Conservation (phyloP, 2,797 vertebrate genomes). For the Poecilia wingei region DNA sequence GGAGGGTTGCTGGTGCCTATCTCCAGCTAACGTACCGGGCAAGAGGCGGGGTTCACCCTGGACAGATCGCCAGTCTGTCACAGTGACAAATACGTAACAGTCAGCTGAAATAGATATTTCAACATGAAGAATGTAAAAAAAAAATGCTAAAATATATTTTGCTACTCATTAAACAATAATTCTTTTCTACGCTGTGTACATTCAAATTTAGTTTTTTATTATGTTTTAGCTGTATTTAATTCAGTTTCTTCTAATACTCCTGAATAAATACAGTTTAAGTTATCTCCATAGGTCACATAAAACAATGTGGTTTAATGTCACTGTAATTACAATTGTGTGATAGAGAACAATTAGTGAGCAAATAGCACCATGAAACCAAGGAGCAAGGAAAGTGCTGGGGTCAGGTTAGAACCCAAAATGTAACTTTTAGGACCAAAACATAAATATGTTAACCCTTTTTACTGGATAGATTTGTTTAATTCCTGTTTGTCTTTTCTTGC, state of each 20-base stretch:
- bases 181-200: no score
- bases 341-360: neutral
- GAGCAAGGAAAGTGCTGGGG: neutral
- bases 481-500: neutral
- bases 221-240: neutral
- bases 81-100: neutral
- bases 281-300: neutral
- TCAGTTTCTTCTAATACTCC: neutral
- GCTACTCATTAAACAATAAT: neutral
- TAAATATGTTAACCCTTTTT: neutral
- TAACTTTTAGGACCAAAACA: neutral
- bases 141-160: neutral
- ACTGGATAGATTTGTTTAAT: neutral
- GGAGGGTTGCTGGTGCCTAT: no score
- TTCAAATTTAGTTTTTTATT: neutral
- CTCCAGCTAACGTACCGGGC: no score
- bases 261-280: neutral
- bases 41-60: no score
- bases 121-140: neutral
- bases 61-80: no score
- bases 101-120: neutral
- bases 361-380: neutral
- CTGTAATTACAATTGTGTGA: neutral
- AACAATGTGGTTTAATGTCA: neutral
- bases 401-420: neutral